A percentile compares a stretch with the other conserved stretches of the same genome.
Conservation (phyloP, 2,797 vertebrate genomes). For the Salarias fasciatus region DNA sequence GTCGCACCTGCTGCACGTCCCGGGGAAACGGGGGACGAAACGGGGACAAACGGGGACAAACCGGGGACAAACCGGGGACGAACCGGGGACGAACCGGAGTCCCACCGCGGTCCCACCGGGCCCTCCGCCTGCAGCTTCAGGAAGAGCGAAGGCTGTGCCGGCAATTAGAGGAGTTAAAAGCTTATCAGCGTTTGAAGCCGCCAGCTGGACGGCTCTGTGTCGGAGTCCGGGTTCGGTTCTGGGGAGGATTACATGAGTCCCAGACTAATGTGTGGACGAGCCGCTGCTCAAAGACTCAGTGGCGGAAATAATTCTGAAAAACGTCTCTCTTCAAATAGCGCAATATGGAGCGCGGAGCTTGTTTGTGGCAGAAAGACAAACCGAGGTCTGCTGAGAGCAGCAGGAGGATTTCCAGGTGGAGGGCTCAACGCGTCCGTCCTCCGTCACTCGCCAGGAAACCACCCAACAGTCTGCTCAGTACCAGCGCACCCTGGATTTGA, state of each 20-base stretch:
- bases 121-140: constrained; percentile 16
- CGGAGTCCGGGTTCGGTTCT: constrained; percentile 37
- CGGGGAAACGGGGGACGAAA: constrained; percentile 14
- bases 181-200: constrained; percentile 48
- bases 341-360: neutral
- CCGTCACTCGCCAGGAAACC: too few species aligned
- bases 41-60: neutral
- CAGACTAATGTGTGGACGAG: constrained; percentile 31
- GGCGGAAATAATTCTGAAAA: constrained; percentile 16
- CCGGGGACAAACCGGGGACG: constrained; percentile 9
- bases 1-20: constrained; percentile 44
- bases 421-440: too few species aligned
- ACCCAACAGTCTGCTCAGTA: too few species aligned
- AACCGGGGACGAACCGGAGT: too few species aligned
- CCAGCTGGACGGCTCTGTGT: constrained; percentile 64
- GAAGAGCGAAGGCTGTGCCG: constrained; percentile 50
- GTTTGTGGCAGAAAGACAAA: neutral
- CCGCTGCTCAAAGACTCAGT: constrained; percentile 24
- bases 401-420: too few species aligned
- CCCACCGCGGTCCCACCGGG: too few species aligned
- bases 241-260: constrained; percentile 53
- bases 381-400: neutral
- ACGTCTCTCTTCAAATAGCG: constrained; percentile 8
- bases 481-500: too few species aligned
- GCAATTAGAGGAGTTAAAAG: constrained; percentile 56